Evolutionary conservation across 1,140 invertebrate genomes (phyloP), one percentile per base, ranked within the genome.

Genomic region (Teleopsis dalmanni): DNA sequence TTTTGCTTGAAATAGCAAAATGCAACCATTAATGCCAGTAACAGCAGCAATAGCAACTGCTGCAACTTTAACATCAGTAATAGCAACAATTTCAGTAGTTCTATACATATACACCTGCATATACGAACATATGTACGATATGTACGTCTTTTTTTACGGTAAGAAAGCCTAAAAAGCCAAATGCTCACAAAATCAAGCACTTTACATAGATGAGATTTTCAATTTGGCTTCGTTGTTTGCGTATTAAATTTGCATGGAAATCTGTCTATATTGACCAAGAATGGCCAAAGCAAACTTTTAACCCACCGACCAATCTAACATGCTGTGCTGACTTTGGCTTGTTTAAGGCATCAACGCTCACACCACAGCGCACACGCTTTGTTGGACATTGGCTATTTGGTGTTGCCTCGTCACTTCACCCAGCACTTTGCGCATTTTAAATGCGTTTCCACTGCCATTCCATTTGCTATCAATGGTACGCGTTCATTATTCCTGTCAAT

Each of bases 241-340:
- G 62, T 66, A 66, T 66, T 66, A 66, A 66, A 66, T 66, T 66
- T 66, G 63, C 62, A 66, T 66, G 60, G 63, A 65, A 66, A 66
- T 66, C 63, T 66, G 63, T 66, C 63, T 66, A 61, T 66, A 66
- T 66, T 66, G 63, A 66, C 62, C 63, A 58, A 65, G 27, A 25
- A 43, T 29, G 7, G 26, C 41, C 41, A 43, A 43, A 29, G 41
- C 16, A 31, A 43, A 43, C 19, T 25, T 1, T 19, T 27, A 29
- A n/a, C 23, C 14, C 19, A 14, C 16, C 8, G 27, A 29, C 41
- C 23, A 27, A 25, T 43, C 18, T 29, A 19, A 19, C 41, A 31
- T 23, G 22, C 18, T n/a, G 26, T 43, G 14, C 26, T 19, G 18
- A 18, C 41, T 3, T 10, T 10, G 38, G 23, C 23, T 26, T 42